phyloP scores from a whole-genome alignment of 2,888 invertebrate genomes.

The Chironomus riparius region DNA sequence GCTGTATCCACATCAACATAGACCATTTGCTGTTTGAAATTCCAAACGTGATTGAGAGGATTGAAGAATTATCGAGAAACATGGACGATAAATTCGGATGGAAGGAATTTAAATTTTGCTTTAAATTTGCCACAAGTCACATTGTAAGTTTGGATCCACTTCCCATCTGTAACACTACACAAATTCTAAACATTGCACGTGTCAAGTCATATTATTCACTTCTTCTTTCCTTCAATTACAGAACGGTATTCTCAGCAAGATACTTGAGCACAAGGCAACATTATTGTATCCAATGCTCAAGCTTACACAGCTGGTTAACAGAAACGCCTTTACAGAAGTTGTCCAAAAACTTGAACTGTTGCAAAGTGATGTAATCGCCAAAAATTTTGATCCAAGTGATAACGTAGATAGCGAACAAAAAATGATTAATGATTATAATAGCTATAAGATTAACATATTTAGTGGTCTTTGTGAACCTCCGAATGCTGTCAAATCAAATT shows the following conservation, averaged over 20 bases:
- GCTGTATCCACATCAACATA: conserved; percentile 52
- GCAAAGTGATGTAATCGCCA: conserved; percentile 34
- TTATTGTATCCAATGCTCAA: conserved; percentile 45
- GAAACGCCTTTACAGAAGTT: conserved; percentile 52
- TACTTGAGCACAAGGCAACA: conserved; percentile 44
- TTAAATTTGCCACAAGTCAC: conserved; percentile 55
- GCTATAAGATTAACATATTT: conserved; percentile 43
- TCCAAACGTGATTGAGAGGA: conserved; percentile 50
- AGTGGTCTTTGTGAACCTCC: conserved; percentile 55
- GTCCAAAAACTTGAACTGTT: conserved; percentile 49
- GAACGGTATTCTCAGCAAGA: conserved; percentile 47
- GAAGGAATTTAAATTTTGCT: conserved; percentile 54
- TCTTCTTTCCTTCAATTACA: conserved; percentile 31
- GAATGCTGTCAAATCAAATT: conserved; percentile 46
- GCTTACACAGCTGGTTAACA: conserved; percentile 50
- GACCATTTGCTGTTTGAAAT: conserved; percentile 55
- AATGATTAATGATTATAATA: conserved; percentile 32
- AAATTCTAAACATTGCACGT: conserved; percentile 1
- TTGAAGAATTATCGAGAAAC: conserved; percentile 53
- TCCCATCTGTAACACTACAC: neutral
- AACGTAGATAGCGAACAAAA: conserved; percentile 22
- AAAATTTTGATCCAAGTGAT: conserved; percentile 17
- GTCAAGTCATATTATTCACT: neutral
- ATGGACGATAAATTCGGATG: conserved; percentile 54
- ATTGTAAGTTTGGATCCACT: conserved; percentile 45